phyloP scores from a whole-genome alignment of 2,113 vertebrate genomes.

The Cyanoliseus patagonus region DNA sequence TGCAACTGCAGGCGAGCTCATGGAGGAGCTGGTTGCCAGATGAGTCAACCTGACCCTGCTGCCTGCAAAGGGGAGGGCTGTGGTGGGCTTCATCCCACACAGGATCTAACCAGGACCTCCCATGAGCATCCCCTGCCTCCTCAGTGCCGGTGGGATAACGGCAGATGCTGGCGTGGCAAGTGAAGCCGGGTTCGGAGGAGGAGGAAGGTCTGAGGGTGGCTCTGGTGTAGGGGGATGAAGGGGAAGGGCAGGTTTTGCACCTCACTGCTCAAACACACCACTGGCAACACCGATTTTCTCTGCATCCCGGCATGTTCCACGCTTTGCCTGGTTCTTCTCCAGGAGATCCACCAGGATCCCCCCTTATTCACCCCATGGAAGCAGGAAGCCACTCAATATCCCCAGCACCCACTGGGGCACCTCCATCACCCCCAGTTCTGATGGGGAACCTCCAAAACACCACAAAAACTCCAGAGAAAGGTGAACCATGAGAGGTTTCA shows the following conservation, averaged over 20 bases:
- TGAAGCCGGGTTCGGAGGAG: not conserved
- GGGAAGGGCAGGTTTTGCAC: not conserved
- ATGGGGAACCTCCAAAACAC: rapidly evolving
- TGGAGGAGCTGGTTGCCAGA: not conserved
- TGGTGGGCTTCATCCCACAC: not conserved
- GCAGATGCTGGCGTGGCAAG: not conserved
- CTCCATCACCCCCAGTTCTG: not conserved
- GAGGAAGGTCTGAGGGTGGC: not conserved
- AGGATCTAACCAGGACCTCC: not conserved
- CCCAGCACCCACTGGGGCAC: not conserved
- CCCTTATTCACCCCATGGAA: rapidly evolving
- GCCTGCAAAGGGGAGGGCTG: not conserved
- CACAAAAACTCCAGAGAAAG: rapidly evolving
- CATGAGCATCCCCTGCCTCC: not conserved
- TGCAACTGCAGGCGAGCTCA: constrained; percentile 14
- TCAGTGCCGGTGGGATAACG: not conserved
- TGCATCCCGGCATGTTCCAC: not conserved
- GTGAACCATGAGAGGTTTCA: rapidly evolving
- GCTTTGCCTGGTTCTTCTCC: not conserved
- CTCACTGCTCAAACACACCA: rapidly evolving
- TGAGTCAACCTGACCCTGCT: constrained; percentile 45
- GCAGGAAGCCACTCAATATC: not conserved
- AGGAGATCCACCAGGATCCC: not conserved
- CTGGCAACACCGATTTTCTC: rapidly evolving
- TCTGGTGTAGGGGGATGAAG: not conserved